Base-by-base conservation (phyloP, 2,888 invertebrate genomes). In the Chalcosyrphus nemorum region DNA sequence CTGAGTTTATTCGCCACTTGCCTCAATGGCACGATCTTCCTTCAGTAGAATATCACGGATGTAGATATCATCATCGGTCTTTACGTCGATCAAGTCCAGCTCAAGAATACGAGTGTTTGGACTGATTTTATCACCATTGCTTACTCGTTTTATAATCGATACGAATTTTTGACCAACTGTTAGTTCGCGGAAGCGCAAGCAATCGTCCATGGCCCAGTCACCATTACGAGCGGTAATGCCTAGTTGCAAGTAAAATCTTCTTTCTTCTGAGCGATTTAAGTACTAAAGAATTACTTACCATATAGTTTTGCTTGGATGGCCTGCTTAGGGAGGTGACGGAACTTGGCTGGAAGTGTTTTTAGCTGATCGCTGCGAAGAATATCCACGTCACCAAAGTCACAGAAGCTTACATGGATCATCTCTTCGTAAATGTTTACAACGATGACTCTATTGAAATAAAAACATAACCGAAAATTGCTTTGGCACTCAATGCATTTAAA, bases 131-230 rank as follows among this genome's bases (percentile, higher is more conserved):
- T 93, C 93, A 87, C 95, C 95, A 47, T 92, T 92, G 72, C 93
- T 93, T 6, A 94, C 93, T 17, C 94, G 93, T 84, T 93, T 93
- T 61, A 96, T 93, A 56, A 94, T 90, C 0, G 95, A 95, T 11
- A 95, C 95, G 86, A 96, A 95, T 63, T 93, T 92, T 87, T 94
- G 94, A 35, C 94, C 93, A 35, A 94, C 94, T 4, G 95, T 95
- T 82, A 96, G 89, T 86, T 95, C 92, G 87, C 95, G 94, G 89
- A 97, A 97, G 77, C 94, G 92, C 63, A 95, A 91, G 88, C 95
- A 95, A 90, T 96, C 96, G 87, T 95, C 94, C 71, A 89, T 82
- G 21, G 90, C 89, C 92, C 92, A 91, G 65, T 90, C 92, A 19
- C 90, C 90, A 77, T 92, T 90, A 21, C 88, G 91, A 45, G 94